Base-by-base conservation (phyloP, 64 coral and sea anemone species). In the Exaiptasia diaphana region DNA sequence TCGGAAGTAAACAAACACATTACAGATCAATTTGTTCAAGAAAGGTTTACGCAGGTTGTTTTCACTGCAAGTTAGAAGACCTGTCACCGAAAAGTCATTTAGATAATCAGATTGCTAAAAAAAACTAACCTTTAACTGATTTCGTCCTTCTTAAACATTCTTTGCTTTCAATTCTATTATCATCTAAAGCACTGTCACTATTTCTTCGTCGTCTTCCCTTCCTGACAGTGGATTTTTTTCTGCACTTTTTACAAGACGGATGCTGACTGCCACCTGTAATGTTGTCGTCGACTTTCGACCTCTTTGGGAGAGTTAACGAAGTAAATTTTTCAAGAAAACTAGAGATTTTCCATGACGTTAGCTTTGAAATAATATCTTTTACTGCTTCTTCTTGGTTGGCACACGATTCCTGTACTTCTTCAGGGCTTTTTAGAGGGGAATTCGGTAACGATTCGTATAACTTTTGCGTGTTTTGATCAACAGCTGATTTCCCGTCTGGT, bases 271-370 rank as follows among this genome's bases (percentile, higher is more conserved):
- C 69, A 73, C 69, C 68, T 15, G 38, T 26, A 41, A 31, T 4
- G 3, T 49, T 25, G 22, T 2, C 38, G 65, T 25, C 1, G 59
- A 76, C 28, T 68, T 78, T 27, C 42, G 62, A 53, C 65, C 46
- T 63, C 61, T 46, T 38, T 38, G 40, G 12, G 40, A 22, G 20
- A 78, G 15, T 37, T 49, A 48, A 27, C 38, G 32, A 61, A 73
- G 64, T 87, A 65, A 81, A 64, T 87, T 87, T 75, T 50, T 78
- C 57, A 13, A 78, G 41, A 1, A 61, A 58, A 24, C 63, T 57
- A 48, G 72, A 39, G 69, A 69, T 38, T 18, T 76, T 41, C 48
- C 62, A 42, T n/a, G 74, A 74, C 18, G 52, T 86, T 17, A 48
- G 37, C 53, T 40, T 53, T 58, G 65, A 78, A 5, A 35, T 63